phyloP scores from a whole-genome alignment of 2,888 invertebrate genomes.

The Fragum fragum region DNA sequence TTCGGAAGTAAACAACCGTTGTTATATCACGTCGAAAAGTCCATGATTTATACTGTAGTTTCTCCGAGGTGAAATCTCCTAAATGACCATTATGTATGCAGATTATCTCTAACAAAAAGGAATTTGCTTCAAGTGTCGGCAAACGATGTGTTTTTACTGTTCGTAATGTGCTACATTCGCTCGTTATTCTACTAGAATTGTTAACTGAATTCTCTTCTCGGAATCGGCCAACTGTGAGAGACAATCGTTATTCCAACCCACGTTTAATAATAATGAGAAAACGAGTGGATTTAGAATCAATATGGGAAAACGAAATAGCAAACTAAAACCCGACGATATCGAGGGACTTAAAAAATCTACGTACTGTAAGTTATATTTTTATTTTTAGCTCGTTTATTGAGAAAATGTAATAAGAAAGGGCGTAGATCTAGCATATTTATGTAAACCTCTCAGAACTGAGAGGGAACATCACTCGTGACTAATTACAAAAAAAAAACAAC shows the following conservation, averaged over 20 bases:
- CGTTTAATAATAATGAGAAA: constrained; percentile 20
- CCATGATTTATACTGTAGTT: not conserved
- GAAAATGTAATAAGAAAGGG: no score
- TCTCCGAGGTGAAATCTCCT: not conserved
- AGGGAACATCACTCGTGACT: no score
- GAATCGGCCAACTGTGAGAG: not conserved
- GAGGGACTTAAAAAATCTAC: constrained; percentile 77
- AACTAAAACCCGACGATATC: constrained; percentile 79
- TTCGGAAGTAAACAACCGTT: no score
- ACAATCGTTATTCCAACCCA: not conserved
- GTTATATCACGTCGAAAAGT: no score
- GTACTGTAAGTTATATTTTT: constrained; percentile 76
- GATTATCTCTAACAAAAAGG: not conserved
- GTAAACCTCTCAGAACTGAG: no score
- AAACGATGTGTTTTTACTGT: not conserved
- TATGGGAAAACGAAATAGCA: constrained; percentile 83
- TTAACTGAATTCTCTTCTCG: constrained; percentile 4
- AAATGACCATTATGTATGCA: constrained; percentile 3
- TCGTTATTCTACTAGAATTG: not conserved
- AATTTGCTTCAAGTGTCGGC: not conserved
- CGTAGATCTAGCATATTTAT: no score
- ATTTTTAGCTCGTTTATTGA: no score
- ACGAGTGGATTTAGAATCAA: constrained; percentile 9
- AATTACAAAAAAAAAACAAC: no score
- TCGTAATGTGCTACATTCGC: not conserved